A percentile compares a stretch with the other conserved stretches of the same genome.
Evolutionary conservation across 1,140 invertebrate genomes (phyloP).

Genomic region (Choristoneura fumiferana): DNA sequence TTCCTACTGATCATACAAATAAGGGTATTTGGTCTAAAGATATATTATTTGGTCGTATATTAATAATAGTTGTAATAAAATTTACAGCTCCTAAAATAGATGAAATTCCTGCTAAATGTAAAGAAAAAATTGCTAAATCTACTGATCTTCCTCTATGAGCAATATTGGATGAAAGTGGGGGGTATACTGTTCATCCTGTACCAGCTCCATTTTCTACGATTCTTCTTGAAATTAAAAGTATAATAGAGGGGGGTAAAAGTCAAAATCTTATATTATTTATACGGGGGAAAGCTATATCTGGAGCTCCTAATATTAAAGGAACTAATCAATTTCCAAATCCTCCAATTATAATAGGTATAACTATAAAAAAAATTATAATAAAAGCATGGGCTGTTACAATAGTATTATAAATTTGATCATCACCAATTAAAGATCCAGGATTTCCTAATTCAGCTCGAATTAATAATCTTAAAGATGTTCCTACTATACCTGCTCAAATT

Average conservation of each 20-base stretch:
- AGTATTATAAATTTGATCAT: constrained; percentile 86
- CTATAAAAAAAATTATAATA: constrained; percentile 90
- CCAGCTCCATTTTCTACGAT: constrained; percentile 82
- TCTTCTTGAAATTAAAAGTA: constrained; percentile 79
- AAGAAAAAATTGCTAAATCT: constrained; percentile 83
- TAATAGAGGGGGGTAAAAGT: constrained; percentile 81
- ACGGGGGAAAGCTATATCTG: constrained; percentile 88
- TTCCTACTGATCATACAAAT: constrained; percentile 83
- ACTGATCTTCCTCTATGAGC: constrained; percentile 81
- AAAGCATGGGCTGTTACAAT: constrained; percentile 87
- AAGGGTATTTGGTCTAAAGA: constrained; percentile 78
- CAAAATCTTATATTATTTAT: constrained; percentile 91
- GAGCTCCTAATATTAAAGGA: constrained; percentile 84
- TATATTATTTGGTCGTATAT: constrained; percentile 77
- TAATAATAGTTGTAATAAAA: constrained; percentile 82
- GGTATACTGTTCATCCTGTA: constrained; percentile 81
- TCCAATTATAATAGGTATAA: constrained; percentile 88
- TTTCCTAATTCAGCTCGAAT: constrained; percentile 84
- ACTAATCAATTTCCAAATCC: constrained; percentile 89
- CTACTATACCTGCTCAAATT: constrained; percentile 82
- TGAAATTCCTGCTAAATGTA: constrained; percentile 83
- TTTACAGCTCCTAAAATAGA: constrained; percentile 84
- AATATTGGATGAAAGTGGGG: constrained; percentile 80
- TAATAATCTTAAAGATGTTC: constrained; percentile 81
- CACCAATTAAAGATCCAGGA: constrained; percentile 80